Conservation (phyloP, 2,113 vertebrate species). For the Chascanopsetta lugubris region DNA sequence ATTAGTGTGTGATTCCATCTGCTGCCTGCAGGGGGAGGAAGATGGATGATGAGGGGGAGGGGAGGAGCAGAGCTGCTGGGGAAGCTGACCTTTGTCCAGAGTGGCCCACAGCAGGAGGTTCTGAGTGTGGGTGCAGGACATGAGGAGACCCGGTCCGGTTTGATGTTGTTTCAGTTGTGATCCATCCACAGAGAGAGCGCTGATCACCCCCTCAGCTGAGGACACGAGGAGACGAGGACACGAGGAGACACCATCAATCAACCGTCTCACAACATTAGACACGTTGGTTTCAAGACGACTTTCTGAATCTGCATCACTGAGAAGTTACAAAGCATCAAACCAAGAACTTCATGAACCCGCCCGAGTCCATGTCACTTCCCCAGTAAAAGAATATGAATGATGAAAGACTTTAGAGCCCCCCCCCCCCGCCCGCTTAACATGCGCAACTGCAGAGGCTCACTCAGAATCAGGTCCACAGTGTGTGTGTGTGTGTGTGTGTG, state of each 20-base stretch:
- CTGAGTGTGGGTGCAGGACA: conserved; percentile 79
- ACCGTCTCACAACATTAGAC: not conserved
- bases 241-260: not conserved
- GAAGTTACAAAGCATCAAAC: too few relatives aligned
- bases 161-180: conserved; percentile 78
- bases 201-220: conserved; percentile 83
- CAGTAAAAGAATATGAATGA: too few relatives aligned
- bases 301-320: too few relatives aligned
- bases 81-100: conserved; percentile 72
- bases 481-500: too few relatives aligned
- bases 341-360: too few relatives aligned
- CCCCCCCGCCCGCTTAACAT: too few relatives aligned
- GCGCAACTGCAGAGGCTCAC: not conserved
- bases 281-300: too few relatives aligned
- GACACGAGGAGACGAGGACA: not conserved
- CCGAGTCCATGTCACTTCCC: too few relatives aligned
- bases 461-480: too few relatives aligned
- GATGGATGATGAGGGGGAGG: not conserved
- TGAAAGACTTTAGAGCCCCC: too few relatives aligned
- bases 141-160: conserved; percentile 77
- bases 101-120: conserved; percentile 88
- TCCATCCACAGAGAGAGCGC: conserved; percentile 85
- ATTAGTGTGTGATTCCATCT: conserved; percentile 44
- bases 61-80: not conserved
- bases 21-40: conserved; percentile 24